Evolutionary conservation across 2,797 vertebrate species (phyloP).

Genomic region (Triplophysa bombifrons): DNA sequence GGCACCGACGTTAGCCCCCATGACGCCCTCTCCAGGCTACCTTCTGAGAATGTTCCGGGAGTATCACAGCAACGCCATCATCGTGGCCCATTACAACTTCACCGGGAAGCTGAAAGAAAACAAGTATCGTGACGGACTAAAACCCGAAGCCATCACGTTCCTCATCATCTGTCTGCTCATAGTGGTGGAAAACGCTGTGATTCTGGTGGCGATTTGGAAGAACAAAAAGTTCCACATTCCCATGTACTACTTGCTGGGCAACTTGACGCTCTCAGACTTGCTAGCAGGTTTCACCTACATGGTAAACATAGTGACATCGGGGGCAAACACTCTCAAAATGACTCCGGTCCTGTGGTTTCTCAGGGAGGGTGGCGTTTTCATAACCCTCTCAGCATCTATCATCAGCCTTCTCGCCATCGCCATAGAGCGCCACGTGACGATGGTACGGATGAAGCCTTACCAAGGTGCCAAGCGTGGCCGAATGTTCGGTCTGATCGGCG

Average conservation of each 20-base stretch:
- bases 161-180: slow-evolving; percentile 86
- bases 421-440: slow-evolving; percentile 89
- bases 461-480: slow-evolving; percentile 82
- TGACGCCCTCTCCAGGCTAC: slow-evolving; percentile 52
- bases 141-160: slow-evolving; percentile 77
- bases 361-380: slow-evolving; percentile 87
- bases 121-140: slow-evolving; percentile 80
- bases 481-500: slow-evolving; percentile 81
- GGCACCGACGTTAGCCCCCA: slow-evolving; percentile 49
- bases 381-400: slow-evolving; percentile 86
- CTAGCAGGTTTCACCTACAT: slow-evolving; percentile 88
- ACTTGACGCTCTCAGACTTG: slow-evolving; percentile 87
- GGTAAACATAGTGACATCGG: slow-evolving; percentile 87
- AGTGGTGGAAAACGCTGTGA: slow-evolving; percentile 83
- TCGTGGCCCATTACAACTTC: slow-evolving; percentile 84
- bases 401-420: slow-evolving; percentile 89
- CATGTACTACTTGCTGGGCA: slow-evolving; percentile 90
- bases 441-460: slow-evolving; percentile 87
- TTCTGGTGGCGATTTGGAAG: slow-evolving; percentile 85
- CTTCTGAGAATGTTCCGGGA: slow-evolving; percentile 69
- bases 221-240: slow-evolving; percentile 90
- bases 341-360: slow-evolving; percentile 87
- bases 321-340: slow-evolving; percentile 81
- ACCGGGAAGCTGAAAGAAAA: slow-evolving; percentile 82
- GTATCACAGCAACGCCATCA: slow-evolving; percentile 77